Conservation (phyloP, 2,113 vertebrate species). For the Alectura lathami region DNA sequence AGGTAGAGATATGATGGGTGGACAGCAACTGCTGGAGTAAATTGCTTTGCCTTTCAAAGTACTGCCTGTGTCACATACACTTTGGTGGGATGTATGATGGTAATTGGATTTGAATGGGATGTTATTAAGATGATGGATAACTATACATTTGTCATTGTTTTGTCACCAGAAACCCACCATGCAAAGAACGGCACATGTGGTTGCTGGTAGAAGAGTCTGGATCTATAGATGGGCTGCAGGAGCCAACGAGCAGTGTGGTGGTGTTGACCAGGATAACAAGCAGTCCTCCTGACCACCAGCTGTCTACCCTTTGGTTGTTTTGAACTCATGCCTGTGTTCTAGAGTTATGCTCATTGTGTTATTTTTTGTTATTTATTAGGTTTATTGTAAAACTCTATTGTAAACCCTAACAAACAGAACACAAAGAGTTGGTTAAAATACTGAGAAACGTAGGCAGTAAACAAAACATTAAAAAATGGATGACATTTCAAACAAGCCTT, state of each 20-base stretch:
- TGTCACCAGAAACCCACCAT: not conserved
- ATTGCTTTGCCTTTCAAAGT: not conserved
- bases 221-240: not conserved
- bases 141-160: not conserved
- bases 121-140: not conserved
- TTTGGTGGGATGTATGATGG: not conserved
- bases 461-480: not conserved
- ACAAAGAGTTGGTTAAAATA: not conserved
- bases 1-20: not conserved
- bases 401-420: too few relatives aligned
- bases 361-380: not conserved
- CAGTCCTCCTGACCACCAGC: not conserved
- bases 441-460: not conserved
- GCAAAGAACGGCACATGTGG: not conserved
- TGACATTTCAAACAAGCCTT: not conserved
- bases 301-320: not conserved
- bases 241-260: not conserved
- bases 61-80: not conserved
- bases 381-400: not conserved
- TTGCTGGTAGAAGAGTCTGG: not conserved
- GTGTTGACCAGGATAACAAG: not conserved
- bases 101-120: not conserved
- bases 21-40: not conserved
- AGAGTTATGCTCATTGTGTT: not conserved
- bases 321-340: not conserved